Conservation (phyloP, 2,797 vertebrate species). For the Danio kyathit region DNA sequence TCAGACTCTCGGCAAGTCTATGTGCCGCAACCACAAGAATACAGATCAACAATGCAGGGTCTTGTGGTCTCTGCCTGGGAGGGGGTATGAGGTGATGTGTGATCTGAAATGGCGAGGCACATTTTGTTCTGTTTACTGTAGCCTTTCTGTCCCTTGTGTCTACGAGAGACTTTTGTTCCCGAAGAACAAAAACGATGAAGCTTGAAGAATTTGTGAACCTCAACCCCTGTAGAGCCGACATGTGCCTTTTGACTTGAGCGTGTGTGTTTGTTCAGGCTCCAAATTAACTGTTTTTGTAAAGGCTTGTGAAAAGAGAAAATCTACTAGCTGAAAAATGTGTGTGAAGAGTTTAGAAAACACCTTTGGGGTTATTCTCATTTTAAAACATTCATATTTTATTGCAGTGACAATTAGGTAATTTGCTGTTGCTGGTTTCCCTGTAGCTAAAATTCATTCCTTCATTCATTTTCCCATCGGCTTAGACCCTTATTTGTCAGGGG, state of each 20-base stretch:
- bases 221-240: constrained; percentile 14
- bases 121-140: constrained; percentile 27
- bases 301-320: neutral
- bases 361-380: neutral
- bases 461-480: no score
- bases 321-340: no score
- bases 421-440: no score
- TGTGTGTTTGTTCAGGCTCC: neutral
- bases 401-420: no score
- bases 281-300: neutral
- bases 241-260: neutral
- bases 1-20: constrained; percentile 28
- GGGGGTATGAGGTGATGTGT: constrained; percentile 24
- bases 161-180: constrained; percentile 22
- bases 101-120: constrained; percentile 23
- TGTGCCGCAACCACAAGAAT: constrained; percentile 45
- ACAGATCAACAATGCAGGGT: constrained; percentile 60
- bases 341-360: no score
- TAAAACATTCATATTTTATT: neutral
- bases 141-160: constrained; percentile 24
- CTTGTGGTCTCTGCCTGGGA: constrained; percentile 30
- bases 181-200: constrained; percentile 1
- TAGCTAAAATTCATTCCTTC: no score
- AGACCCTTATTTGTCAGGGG: no score
- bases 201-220: neutral